These are phyloP conservation scores for Octonoba sinensis DNA, from an alignment of 2,888 invertebrate species.

Conservation along the genomic window DNA sequence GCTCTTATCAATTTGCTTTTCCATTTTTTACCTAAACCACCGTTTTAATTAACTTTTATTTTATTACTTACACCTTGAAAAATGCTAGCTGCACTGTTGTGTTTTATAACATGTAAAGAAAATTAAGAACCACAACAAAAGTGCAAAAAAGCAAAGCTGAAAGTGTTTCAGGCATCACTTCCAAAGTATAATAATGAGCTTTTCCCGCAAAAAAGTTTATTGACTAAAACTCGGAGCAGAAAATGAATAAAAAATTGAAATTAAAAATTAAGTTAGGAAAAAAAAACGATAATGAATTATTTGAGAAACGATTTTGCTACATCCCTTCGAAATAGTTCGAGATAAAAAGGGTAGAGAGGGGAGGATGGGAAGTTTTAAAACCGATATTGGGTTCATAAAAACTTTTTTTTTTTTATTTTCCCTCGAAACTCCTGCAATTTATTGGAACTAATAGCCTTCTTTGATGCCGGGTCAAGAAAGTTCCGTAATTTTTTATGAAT, in stretches of 20 bases:
- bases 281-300: constrained; percentile 64
- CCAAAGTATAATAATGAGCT: constrained; percentile 17
- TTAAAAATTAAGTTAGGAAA: constrained; percentile 55
- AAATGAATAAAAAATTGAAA: constrained; percentile 61
- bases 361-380: constrained; percentile 44
- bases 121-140: constrained; percentile 19
- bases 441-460: constrained; percentile 52
- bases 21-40: no score
- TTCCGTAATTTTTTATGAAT: constrained; percentile 31
- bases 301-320: constrained; percentile 58
- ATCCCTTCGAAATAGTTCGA: constrained; percentile 45
- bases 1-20: no score
- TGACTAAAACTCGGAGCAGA: constrained; percentile 35
- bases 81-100: constrained; percentile 11
- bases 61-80: constrained; percentile 62
- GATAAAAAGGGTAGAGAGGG: constrained; percentile 8
- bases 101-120: constrained; percentile 37
- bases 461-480: constrained; percentile 32
- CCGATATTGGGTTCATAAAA: constrained; percentile 59
- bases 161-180: not conserved
- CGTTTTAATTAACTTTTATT: constrained; percentile 59
- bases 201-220: constrained; percentile 19
- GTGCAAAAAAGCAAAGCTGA: not conserved
- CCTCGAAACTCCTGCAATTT: constrained; percentile 39
- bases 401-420: constrained; percentile 35